Evolutionary conservation across 2,113 vertebrate genomes (phyloP), one percentile per base, ranked within the genome.

Genomic region (Microcebus griseorufus): DNA sequence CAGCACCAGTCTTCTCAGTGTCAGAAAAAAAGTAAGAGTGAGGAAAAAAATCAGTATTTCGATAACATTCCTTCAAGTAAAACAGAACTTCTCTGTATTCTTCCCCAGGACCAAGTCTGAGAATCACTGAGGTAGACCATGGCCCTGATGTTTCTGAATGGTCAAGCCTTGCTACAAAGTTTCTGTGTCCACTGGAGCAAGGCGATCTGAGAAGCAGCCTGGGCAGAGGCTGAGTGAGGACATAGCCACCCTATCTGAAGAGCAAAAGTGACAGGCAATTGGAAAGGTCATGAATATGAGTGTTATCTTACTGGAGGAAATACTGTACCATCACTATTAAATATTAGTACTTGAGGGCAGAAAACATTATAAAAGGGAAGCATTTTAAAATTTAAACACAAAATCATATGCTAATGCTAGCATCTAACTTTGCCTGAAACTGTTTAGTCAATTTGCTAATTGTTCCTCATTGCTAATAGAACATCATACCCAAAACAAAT

Each of bases 371-470:
- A 91, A 89, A 93, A 42, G 29, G 62, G 48, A 85, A 95, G 32
- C 62, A 73, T 72, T 95, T 95, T 90, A 39, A 91, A 93, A 90
- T 85, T 80, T 9, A 91, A 89, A 95, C 67, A 90, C 29, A 93
- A 88, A 95, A 87, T 60, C 79, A 34, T 82, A 53, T 39, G 55
- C 45, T 96, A 85, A 60, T 13, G 23, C 14, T 78, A 88, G 37
- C 69, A 89, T 75, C 80, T 89, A 70, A 95, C 93, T 95, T 96
- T 92, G 78, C 60, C 20, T 88, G 11, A 72, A 95, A 96, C 25
- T 81, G 12, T 76, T 87, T 85, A 51, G 76, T 87, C 45, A 65
- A 42, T 81, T 85, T 92, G 78, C 64, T 97, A 90, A 95, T 42
- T 85, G 60, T 5, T 88, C 48, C 82, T 64, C 37, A 70, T 6